Conservation (phyloP, 2,113 vertebrate genomes). For the Equus przewalskii region DNA sequence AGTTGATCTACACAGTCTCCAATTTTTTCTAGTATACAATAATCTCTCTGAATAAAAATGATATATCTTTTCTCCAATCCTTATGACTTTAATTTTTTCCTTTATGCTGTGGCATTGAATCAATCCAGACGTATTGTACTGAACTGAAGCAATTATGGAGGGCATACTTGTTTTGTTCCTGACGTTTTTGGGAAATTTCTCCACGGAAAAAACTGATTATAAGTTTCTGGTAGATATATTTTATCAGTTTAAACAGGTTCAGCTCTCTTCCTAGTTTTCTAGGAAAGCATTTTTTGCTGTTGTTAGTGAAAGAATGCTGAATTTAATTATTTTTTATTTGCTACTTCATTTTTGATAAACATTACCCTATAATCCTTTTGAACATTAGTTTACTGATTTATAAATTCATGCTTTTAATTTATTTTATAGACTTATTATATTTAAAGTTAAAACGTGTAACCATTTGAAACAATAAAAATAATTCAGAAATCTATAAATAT, state of each 20-base stretch:
- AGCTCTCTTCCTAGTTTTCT: neutral
- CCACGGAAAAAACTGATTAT: neutral
- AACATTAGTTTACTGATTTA: neutral
- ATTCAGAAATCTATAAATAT: neutral
- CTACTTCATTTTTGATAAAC: neutral
- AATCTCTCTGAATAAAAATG: neutral
- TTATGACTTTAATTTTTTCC: neutral
- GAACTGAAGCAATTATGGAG: neutral
- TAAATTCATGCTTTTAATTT: neutral
- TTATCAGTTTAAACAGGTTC: neutral
- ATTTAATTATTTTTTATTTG: neutral
- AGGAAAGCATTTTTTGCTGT: neutral
- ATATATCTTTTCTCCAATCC: neutral
- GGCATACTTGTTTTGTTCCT: neutral
- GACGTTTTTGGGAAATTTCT: neutral
- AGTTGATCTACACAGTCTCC: neutral
- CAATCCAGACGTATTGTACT: neutral
- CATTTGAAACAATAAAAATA: neutral
- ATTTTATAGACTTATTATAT: neutral
- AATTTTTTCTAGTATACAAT: neutral
- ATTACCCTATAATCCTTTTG: neutral
- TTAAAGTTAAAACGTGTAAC: neutral
- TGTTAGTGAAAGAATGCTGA: neutral
- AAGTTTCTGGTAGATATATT: neutral
- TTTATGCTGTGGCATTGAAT: neutral